Percentiles rank a stretch among this genome's conserved stretches.
phyloP scores from a whole-genome alignment of 2,113 vertebrate species.

The Cavia porcellus region DNA sequence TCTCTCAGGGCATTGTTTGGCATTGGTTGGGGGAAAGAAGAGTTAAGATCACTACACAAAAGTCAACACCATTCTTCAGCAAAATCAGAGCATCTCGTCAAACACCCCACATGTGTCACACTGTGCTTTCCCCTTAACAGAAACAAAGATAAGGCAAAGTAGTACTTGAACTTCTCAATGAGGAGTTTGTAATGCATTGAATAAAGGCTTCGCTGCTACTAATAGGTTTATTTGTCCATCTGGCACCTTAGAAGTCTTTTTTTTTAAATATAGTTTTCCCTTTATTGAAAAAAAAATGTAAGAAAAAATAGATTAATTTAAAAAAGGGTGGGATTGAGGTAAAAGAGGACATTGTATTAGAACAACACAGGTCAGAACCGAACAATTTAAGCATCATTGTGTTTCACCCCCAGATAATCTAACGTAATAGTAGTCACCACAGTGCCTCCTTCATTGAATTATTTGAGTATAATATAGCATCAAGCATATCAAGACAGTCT shows the following conservation, averaged over 20 bases:
- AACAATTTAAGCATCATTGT: too few species aligned
- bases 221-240: neutral
- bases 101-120: neutral
- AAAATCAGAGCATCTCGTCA: neutral
- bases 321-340: too few species aligned
- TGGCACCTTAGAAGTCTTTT: neutral
- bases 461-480: too few species aligned
- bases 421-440: too few species aligned
- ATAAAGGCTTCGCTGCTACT: neutral
- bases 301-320: too few species aligned
- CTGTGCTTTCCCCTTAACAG: neutral
- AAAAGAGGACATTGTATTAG: too few species aligned
- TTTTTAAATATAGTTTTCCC: too few species aligned
- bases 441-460: too few species aligned
- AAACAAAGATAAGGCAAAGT: neutral
- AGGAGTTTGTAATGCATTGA: neutral
- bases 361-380: too few species aligned
- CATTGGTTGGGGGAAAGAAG: neutral
- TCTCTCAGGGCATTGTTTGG: neutral
- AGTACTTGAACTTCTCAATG: neutral
- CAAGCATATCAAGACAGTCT: too few species aligned
- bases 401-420: too few species aligned
- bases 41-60: neutral
- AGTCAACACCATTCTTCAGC: neutral
- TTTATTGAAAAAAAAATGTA: too few species aligned